Percentiles rank a stretch among this genome's conserved stretches.
phyloP scores from a whole-genome alignment of 2,113 vertebrate genomes.

The Apodemus speciosus region DNA sequence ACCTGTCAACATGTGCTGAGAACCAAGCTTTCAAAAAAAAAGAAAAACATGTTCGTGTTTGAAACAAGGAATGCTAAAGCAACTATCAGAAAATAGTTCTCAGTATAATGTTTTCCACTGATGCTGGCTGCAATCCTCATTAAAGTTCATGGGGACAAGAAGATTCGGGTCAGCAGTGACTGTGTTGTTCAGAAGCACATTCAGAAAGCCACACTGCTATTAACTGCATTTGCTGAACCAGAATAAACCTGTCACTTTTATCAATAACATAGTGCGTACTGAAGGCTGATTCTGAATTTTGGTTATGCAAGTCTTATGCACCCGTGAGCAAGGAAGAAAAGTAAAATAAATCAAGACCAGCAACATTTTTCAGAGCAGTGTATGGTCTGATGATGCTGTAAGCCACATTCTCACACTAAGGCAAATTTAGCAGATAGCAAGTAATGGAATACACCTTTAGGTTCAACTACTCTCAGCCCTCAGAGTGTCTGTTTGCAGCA shows the following conservation, averaged over 20 bases:
- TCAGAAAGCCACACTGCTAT: neutral
- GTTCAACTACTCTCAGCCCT: neutral
- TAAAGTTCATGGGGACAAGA: conserved; percentile 55
- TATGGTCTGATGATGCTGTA: neutral
- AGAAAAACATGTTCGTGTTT: conserved; percentile 1
- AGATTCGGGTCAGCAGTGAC: neutral
- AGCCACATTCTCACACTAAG: neutral
- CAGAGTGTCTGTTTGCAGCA: neutral
- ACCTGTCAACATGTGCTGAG: neutral
- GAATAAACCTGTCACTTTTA: conserved; percentile 37
- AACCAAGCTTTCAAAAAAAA: neutral
- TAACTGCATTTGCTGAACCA: neutral
- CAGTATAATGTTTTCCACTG: conserved; percentile 28
- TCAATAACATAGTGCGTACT: neutral
- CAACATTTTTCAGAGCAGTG: neutral
- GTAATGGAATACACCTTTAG: neutral
- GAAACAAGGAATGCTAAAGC: conserved; percentile 17
- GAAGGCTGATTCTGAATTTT: conserved; percentile 36
- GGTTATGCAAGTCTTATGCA: neutral
- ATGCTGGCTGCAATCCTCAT: conserved; percentile 32
- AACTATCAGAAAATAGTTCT: conserved; percentile 30
- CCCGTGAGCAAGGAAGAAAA: neutral
- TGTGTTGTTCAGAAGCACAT: conserved; percentile 26
- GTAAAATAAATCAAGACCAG: neutral
- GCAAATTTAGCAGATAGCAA: neutral